phyloP scores from a whole-genome alignment of 35 echinoderm and acorn worm genomes.

The Eucidaris tribuloides region DNA sequence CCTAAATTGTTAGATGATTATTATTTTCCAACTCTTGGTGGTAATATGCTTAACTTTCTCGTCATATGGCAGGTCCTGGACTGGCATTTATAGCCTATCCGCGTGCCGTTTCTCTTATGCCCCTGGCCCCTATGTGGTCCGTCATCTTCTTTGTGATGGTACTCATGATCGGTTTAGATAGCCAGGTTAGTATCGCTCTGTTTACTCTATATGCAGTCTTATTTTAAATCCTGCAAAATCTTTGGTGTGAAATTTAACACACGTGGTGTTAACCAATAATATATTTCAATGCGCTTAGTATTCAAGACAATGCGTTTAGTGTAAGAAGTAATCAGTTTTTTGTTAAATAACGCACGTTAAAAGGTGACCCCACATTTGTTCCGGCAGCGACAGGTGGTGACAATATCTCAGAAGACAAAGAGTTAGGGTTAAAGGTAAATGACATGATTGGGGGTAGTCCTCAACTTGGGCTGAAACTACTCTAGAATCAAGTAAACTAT shows the following conservation, averaged over 20 bases:
- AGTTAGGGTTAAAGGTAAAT: too few relatives aligned
- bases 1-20: not conserved
- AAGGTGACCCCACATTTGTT: not conserved
- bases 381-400: too few relatives aligned
- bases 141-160: constrained; percentile 94
- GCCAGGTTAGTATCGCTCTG: constrained; percentile 67
- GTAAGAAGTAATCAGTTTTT: not conserved
- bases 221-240: not conserved
- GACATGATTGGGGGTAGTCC: too few relatives aligned
- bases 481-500: too few relatives aligned
- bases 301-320: not conserved
- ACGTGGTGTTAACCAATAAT: not conserved
- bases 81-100: constrained; percentile 93
- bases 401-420: too few relatives aligned
- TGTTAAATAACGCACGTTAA: not conserved
- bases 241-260: not conserved
- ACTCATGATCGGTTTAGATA: constrained; percentile 88
- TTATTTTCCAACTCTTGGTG: too few relatives aligned
- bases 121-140: constrained; percentile 80
- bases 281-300: not conserved
- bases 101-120: constrained; percentile 84
- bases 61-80: constrained; percentile 72
- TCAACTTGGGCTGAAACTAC: too few relatives aligned
- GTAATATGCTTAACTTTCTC: not conserved
- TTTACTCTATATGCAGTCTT: not conserved